Evolutionary conservation across 2,888 invertebrate species (phyloP), one percentile per base, ranked within the genome.

Genomic region (Philhelius pedissequus): DNA sequence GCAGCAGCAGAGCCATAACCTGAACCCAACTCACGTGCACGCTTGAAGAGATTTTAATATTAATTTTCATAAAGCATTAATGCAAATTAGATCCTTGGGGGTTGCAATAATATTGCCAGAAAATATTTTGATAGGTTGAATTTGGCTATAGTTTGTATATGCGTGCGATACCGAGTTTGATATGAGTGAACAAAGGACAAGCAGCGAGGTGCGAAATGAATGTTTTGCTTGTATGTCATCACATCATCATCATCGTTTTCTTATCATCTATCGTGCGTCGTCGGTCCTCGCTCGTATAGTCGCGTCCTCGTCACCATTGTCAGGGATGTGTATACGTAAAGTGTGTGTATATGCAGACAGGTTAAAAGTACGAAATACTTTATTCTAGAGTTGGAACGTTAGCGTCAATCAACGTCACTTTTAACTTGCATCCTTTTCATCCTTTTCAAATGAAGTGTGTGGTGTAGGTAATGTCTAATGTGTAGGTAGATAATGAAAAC

Each of bases 51-150:
- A 64, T 83, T 83, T 83, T 83, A 77, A 82, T 82, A 69, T 82
- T 77, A 83, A 83, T 83, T 83, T 75, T 79, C 83, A 79, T 74
- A 79, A 79, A 79, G 73, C 69, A 70, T 78, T 83, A 79, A 83
- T 83, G 83, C 83, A 83, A 83, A 83, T 79, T 83, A 75, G 83
- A 83, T 83, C 79, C 79, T 79, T 70, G 58, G 79, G 83, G 83
- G 69, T 70, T 79, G 79, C 38, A 79, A 79, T 79, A 83, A 83
- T 83, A 83, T 79, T 79, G 74, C 79, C 74, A 58, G 35, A 52
- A 79, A 79, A 74, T 79, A 75, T 75, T 79, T 75, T 64, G 69
- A 58, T 58, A 83, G 64, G 54, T 68, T 73, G 43, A 71, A 35
- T 60, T 45, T 60, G 35, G 4, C 54, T 69, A 13, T 30, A 38